Conservation (phyloP, 1,140 invertebrate species). For the Trypoxylus dichotomus region DNA sequence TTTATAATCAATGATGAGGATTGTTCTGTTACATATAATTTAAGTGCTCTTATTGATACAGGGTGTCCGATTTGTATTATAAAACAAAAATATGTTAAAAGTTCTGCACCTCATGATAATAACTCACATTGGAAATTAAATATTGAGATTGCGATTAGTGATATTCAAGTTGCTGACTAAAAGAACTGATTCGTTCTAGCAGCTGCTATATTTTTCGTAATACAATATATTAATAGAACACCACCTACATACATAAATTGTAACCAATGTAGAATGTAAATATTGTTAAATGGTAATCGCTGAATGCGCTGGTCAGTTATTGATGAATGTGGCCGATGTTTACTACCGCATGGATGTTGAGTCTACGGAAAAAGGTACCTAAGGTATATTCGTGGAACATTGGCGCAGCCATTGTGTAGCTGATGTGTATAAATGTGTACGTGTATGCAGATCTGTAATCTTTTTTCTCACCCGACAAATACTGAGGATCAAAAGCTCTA, state of each 20-base stretch:
- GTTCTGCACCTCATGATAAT: no score
- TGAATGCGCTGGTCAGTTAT: constrained; percentile 34
- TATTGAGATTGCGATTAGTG: no score
- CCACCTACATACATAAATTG: constrained; percentile 26
- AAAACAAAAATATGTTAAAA: no score
- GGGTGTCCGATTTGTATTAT: no score
- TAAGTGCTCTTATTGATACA: no score
- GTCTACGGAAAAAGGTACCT: constrained; percentile 25
- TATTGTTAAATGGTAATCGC: constrained; percentile 29
- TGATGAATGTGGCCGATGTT: constrained; percentile 30
- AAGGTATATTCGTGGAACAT: background rate
- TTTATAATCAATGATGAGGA: no score
- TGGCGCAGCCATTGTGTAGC: background rate
- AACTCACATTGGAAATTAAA: no score
- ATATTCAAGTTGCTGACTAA: background rate
- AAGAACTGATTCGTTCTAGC: background rate
- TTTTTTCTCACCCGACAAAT: no score
- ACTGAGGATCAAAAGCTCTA: no score
- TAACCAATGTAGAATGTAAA: constrained; percentile 22
- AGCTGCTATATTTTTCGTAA: constrained; percentile 16
- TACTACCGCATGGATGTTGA: constrained; percentile 28
- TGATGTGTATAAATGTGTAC: background rate
- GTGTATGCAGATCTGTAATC: no score
- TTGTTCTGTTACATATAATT: no score
- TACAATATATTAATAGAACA: constrained; percentile 28